Evolutionary conservation across 2,113 vertebrate genomes (phyloP).

Genomic region (Petaurus breviceps): DNA sequence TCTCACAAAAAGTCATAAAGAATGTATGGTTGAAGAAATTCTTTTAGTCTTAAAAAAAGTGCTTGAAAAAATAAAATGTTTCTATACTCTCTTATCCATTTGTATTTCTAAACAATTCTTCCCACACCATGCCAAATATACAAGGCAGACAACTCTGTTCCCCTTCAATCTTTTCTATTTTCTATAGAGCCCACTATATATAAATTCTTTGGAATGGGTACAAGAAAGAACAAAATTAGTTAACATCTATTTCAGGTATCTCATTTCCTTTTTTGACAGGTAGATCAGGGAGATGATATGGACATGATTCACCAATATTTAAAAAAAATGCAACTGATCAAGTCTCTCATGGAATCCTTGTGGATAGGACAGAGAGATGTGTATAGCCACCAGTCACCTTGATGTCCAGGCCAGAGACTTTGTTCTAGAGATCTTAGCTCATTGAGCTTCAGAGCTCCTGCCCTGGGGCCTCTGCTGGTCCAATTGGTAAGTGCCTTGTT

Average conservation of each 20-base stretch:
- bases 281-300: slow-evolving; percentile 63
- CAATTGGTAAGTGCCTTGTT: neutral
- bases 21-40: neutral
- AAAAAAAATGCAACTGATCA: neutral
- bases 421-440: neutral
- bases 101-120: neutral
- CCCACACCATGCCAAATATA: neutral
- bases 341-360: neutral
- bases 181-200: neutral
- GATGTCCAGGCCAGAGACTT: neutral
- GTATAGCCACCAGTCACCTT: neutral
- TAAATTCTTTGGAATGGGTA: slow-evolving; percentile 25
- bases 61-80: slow-evolving; percentile 26
- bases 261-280: slow-evolving; percentile 50
- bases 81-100: neutral
- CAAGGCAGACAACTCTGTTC: neutral
- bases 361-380: neutral
- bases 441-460: neutral
- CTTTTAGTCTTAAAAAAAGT: neutral
- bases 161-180: slow-evolving; percentile 34
- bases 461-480: neutral
- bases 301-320: slow-evolving; percentile 25
- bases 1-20: slow-evolving; percentile 27
- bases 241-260: slow-evolving; percentile 36
- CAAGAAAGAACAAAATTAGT: slow-evolving; percentile 30